These are phyloP conservation scores for Edolisoma coerulescens DNA, from an alignment of 2,113 vertebrate species.

Conservation along the genomic window DNA sequence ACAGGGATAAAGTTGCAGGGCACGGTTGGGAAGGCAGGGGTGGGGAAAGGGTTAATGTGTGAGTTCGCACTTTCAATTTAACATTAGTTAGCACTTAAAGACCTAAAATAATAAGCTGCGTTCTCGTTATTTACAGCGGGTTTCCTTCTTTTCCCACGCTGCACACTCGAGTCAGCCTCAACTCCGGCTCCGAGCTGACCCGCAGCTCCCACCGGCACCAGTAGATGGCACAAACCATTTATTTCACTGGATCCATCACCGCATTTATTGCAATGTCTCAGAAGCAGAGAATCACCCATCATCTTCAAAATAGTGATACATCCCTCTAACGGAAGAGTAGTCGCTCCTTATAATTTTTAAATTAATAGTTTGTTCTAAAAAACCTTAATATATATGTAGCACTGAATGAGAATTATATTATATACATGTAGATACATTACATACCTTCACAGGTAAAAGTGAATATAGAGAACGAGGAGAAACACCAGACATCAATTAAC, in stretches of 20 bases:
- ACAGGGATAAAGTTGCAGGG: background rate
- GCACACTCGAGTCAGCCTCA: accelerated
- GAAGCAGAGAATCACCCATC: background rate
- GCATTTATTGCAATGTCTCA: background rate
- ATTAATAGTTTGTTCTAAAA: background rate
- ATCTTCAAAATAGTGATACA: background rate
- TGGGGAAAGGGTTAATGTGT: background rate
- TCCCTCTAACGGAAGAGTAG: background rate
- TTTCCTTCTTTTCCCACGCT: background rate
- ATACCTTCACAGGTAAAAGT: background rate
- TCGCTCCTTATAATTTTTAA: background rate
- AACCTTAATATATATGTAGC: background rate
- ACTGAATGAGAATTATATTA: background rate
- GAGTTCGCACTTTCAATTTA: background rate
- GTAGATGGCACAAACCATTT: conserved; percentile 64
- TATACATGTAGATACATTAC: no score
- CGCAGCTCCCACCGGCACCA: conserved; percentile 26
- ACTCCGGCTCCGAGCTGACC: background rate
- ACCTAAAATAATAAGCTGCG: accelerated
- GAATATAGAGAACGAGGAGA: background rate
- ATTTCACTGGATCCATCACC: background rate
- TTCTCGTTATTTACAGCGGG: background rate
- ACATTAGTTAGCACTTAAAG: background rate
- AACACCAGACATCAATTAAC: background rate
- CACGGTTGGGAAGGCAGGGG: background rate